A percentile compares a stretch with the other conserved stretches of the same genome.
These are phyloP conservation scores for Probosciger aterrimus DNA, from an alignment of 2,113 vertebrate species.

Conservation along the genomic window DNA sequence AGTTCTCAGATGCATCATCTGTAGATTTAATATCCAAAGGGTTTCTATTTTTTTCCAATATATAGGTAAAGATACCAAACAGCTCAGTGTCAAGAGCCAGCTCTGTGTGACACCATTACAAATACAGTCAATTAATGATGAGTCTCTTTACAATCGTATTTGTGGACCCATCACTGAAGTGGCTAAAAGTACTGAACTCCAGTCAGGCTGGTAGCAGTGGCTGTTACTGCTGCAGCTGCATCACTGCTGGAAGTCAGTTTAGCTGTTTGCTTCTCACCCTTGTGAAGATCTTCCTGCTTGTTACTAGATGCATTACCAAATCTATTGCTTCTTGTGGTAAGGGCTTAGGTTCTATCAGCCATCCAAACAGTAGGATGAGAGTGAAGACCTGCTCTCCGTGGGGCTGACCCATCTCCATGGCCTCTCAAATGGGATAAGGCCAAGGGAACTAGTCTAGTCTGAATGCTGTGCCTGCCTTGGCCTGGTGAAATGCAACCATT, in stretches of 20 bases:
- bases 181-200: not conserved
- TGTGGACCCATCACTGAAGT: not conserved
- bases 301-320: not conserved
- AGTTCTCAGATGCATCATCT: not conserved
- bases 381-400: not conserved
- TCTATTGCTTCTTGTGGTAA: not conserved
- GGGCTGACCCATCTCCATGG: not conserved
- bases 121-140: not conserved
- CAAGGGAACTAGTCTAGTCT: not conserved
- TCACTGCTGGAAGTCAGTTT: not conserved
- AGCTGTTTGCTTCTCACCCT: not conserved
- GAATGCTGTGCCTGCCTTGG: not conserved
- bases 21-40: not conserved
- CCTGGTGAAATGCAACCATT: not conserved
- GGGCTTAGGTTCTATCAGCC: not conserved
- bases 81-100: not conserved
- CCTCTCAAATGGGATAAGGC: not conserved
- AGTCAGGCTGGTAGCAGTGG: not conserved
- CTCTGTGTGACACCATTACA: not conserved
- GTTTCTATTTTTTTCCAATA: not conserved
- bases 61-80: not conserved
- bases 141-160: not conserved
- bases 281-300: not conserved
- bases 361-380: not conserved
- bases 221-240: not conserved